A percentile compares a stretch with the other conserved stretches of the same genome.
phyloP scores from a whole-genome alignment of 2,888 invertebrate genomes.

The Hetaerina titia region DNA sequence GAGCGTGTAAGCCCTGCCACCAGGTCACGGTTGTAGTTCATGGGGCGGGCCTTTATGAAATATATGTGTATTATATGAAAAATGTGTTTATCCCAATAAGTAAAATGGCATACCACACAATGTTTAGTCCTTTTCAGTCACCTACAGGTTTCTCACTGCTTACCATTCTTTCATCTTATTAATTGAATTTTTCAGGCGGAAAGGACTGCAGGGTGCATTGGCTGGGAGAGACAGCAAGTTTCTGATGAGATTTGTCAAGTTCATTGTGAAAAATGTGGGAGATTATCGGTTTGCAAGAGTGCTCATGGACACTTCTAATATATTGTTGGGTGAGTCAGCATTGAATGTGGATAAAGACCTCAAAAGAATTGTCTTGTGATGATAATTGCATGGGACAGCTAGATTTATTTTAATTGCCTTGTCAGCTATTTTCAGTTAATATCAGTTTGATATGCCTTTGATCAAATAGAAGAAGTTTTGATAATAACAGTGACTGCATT shows the following conservation, averaged over 20 bases:
- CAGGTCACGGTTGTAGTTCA: too few species aligned
- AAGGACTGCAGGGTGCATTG: constrained; percentile 87
- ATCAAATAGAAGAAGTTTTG: not conserved
- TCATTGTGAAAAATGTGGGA: constrained; percentile 86
- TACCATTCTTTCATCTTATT: constrained; percentile 33
- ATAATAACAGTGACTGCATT: not conserved
- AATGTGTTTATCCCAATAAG: too few species aligned
- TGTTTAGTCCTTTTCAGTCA: not conserved
- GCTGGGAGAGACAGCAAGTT: constrained; percentile 85
- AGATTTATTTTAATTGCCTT: not conserved
- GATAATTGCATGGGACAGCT: not conserved
- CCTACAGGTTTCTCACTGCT: not conserved
- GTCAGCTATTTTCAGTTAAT: not conserved
- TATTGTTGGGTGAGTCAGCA: constrained; percentile 82
- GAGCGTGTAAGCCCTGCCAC: too few species aligned
- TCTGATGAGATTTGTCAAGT: constrained; percentile 84
- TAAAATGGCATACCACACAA: too few species aligned
- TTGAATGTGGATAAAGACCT: too few species aligned
- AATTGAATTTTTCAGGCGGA: constrained; percentile 79
- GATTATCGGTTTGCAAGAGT: constrained; percentile 87
- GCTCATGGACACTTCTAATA: constrained; percentile 86
- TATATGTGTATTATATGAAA: too few species aligned
- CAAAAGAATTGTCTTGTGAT: too few species aligned
- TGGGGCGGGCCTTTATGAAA: too few species aligned
- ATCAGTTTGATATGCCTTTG: not conserved